Conservation (phyloP, 2,797 vertebrate genomes). For the Pampus argenteus region DNA sequence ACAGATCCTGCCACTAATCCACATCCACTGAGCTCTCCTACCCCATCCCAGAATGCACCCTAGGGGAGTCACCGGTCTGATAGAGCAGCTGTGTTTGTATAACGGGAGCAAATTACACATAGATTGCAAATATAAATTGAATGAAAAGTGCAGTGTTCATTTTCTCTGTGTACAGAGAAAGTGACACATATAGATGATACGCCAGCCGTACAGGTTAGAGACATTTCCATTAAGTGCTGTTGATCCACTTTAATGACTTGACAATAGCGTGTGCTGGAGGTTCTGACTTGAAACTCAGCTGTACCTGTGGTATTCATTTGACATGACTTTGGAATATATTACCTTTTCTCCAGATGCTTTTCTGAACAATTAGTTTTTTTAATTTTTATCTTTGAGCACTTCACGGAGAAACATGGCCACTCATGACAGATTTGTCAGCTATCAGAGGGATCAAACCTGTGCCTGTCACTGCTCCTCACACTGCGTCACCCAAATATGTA, state of each 20-base stretch:
- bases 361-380: too few species aligned
- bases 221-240: background rate
- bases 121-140: background rate
- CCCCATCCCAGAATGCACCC: constrained; percentile 1
- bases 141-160: background rate
- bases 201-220: constrained; percentile 3
- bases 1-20: background rate
- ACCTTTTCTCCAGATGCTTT: constrained; percentile 10
- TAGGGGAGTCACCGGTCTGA: background rate
- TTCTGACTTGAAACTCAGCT: background rate
- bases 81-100: constrained; percentile 1
- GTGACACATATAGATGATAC: background rate
- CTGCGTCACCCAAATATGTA: background rate
- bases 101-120: constrained; percentile 10
- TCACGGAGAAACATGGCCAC: background rate
- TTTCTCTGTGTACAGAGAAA: background rate
- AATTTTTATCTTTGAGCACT: background rate
- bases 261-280: background rate
- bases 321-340: constrained; percentile 4
- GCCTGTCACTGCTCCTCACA: constrained; percentile 1
- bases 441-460: background rate
- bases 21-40: background rate
- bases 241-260: background rate
- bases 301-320: constrained; percentile 8
- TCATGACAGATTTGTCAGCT: background rate